These are phyloP conservation scores for Drosophila hydei DNA, from an alignment of 1,140 invertebrate genomes.

Conservation along the genomic window DNA sequence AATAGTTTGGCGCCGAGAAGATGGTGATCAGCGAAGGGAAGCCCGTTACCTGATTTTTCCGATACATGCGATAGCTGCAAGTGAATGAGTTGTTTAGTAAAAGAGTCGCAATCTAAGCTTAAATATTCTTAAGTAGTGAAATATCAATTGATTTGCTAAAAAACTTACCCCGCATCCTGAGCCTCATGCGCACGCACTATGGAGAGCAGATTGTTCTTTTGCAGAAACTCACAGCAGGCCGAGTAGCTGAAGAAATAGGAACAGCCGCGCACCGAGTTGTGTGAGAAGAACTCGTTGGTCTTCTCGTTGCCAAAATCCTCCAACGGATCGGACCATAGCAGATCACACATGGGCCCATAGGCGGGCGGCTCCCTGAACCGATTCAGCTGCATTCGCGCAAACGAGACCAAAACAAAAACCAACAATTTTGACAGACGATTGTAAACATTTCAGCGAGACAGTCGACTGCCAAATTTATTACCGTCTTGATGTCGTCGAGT, in stretches of 20 bases:
- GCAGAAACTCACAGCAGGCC: constrained; percentile 94
- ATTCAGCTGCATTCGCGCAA: constrained; percentile 91
- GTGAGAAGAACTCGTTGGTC: constrained; percentile 99
- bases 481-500: constrained; percentile 98
- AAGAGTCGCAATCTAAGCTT: background rate
- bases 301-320: constrained; percentile 99
- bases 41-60: constrained; percentile 99
- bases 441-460: constrained; percentile 71
- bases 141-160: no score
- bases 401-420: constrained; percentile 19
- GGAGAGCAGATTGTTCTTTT: constrained; percentile 99
- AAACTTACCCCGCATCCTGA: constrained; percentile 96
- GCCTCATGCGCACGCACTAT: constrained; percentile 99
- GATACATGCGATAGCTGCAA: constrained; percentile 98
- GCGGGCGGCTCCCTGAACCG: constrained; percentile 99
- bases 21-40: constrained; percentile 99
- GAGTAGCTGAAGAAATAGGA: constrained; percentile 96
- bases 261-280: constrained; percentile 99
- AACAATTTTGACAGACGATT: constrained; percentile 41
- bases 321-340: constrained; percentile 98
- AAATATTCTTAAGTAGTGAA: no score
- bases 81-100: background rate
- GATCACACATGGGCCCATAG: constrained; percentile 99
- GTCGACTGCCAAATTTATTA: constrained; percentile 65
- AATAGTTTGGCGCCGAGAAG: constrained; percentile 99